Evolutionary conservation across 2,113 vertebrate species (phyloP), one percentile per base, ranked within the genome.

Genomic region (Baryphthengus martii): DNA sequence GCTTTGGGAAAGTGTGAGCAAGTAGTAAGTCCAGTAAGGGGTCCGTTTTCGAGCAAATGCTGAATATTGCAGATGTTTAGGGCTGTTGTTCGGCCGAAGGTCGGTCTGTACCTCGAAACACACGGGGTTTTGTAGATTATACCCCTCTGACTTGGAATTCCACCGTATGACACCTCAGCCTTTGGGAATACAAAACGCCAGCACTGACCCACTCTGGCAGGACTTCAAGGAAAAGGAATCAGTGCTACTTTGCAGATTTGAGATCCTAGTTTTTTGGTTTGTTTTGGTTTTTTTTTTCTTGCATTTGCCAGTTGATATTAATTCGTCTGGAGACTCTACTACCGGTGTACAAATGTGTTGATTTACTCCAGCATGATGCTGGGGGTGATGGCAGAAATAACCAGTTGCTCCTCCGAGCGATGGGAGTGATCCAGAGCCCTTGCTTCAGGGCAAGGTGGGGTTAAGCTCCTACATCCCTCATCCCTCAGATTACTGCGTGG

Each of bases 71-170:
- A 79, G n/a, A 7, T 12, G 9, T 50, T 76, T 88, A 40, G 45
- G 70, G 31, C 45, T 87, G 58, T 16, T 63, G 45, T 76, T 29
- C 53, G 33, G 37, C 49, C 45, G 39, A 42, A 92, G 40, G 72
- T 45, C 19, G 3, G 13, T 11, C 19, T 37, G 65, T 40, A 33
- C 61, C 33, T 75, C 10, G 3, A 35, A 89, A 75, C 11, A 6
- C 47, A 40, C 0, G 0, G 10, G 3, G 5, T 20, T 92, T 83
- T 58, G 5, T 11, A 2, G 13, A 10, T 59, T 39, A 2, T 6
- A 6, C 42, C 45, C 72, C 21, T 28, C 29, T 65, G 26, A 68
- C 24, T 67, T 13, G 21, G 24, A 40, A 70, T 73, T 73, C 65
- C 40, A 49, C 12, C 50, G 20, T 61, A 26, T 14, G 53, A 55